phyloP scores from a whole-genome alignment of 2,888 invertebrate genomes.

The Tholera decimalis region DNA sequence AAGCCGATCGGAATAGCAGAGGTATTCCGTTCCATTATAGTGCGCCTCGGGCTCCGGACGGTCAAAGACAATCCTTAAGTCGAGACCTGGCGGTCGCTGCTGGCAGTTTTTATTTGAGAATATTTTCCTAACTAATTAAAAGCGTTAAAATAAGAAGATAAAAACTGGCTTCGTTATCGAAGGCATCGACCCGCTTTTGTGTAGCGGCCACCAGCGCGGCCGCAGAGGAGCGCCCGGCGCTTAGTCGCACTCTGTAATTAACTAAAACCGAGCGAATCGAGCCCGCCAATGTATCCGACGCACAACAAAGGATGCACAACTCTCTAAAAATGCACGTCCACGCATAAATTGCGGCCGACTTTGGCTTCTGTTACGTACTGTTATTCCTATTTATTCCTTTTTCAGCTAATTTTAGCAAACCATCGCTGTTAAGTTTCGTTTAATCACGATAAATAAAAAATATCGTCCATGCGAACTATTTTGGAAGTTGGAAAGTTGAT shows the following conservation, averaged over 20 bases:
- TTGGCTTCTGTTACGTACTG: conserved; percentile 63
- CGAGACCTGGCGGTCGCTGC: conserved; percentile 78
- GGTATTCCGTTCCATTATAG: conserved; percentile 82
- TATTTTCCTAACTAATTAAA: conserved; percentile 92
- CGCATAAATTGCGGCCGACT: conserved; percentile 71
- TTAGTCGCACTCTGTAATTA: conserved; percentile 87
- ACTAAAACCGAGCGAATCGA: conserved; percentile 84
- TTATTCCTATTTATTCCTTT: conserved; percentile 55
- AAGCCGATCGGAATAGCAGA: conserved; percentile 84
- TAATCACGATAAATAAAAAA: conserved; percentile 2
- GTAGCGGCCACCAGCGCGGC: conserved; percentile 85
- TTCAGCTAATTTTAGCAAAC: conserved; percentile 41
- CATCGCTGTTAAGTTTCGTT: conserved; percentile 29
- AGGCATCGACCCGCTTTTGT: conserved; percentile 90
- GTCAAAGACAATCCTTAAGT: conserved; percentile 86
- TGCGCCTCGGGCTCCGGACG: conserved; percentile 80
- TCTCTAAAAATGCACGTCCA: conserved; percentile 79
- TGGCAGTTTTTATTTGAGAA: conserved; percentile 89
- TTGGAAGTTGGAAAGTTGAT: background rate
- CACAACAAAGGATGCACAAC: conserved; percentile 79
- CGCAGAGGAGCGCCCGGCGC: conserved; percentile 76
- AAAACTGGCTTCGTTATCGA: conserved; percentile 90
- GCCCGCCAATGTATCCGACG: conserved; percentile 70
- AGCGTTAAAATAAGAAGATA: conserved; percentile 90
- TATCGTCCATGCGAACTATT: background rate